These are phyloP conservation scores for Eremophila alpestris DNA, from an alignment of 2,797 vertebrate species.

Conservation along the genomic window DNA sequence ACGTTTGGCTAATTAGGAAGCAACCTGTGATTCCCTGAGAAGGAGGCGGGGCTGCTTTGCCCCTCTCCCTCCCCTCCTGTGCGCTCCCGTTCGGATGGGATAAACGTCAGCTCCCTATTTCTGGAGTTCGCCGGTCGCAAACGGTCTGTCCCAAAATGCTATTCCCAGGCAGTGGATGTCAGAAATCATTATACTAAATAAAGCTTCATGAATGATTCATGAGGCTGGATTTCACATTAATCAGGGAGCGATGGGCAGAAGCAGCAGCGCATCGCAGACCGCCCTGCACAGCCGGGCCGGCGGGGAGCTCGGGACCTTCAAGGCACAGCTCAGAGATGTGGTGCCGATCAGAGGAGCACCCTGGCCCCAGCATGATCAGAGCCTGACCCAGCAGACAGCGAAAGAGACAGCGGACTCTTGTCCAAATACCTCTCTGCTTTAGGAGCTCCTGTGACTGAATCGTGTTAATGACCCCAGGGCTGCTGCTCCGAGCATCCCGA, in stretches of 20 bases:
- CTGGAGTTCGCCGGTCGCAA: slow-evolving; percentile 29
- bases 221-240: slow-evolving; percentile 18
- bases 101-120: slow-evolving; percentile 46
- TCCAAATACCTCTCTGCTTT: slow-evolving; percentile 26
- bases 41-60: neutral
- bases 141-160: slow-evolving; percentile 46
- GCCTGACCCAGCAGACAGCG: neutral
- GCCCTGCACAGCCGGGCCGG: neutral
- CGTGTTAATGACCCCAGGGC: slow-evolving; percentile 3
- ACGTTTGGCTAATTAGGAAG: slow-evolving; percentile 56
- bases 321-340: neutral
- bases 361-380: neutral
- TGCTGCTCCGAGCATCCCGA: neutral
- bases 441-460: neutral
- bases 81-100: neutral
- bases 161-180: slow-evolving; percentile 57
- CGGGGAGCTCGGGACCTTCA: neutral
- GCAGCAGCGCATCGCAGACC: neutral
- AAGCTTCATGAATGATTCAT: slow-evolving; percentile 53
- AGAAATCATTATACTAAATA: slow-evolving; percentile 67
- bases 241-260: slow-evolving; percentile 9
- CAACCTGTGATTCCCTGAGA: slow-evolving; percentile 14
- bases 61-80: neutral
- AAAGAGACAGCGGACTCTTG: neutral
- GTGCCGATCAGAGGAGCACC: neutral